phyloP scores from a whole-genome alignment of 2,888 invertebrate genomes.

The Parochlus steinenii region DNA sequence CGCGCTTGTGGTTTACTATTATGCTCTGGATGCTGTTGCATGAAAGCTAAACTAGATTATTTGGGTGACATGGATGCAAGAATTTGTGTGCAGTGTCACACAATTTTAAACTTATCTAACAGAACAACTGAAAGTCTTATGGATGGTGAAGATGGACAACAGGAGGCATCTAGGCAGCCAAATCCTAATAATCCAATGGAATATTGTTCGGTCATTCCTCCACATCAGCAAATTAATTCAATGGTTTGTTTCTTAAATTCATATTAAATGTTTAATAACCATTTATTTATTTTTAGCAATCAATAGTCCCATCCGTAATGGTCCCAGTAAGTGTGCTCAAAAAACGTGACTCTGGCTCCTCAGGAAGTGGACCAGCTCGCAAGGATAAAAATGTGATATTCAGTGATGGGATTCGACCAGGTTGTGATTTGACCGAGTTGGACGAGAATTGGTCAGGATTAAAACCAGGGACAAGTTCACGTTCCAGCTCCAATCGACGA shows the following conservation, averaged over 20 bases:
- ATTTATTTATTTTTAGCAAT: no score
- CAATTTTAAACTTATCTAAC: constrained; percentile 36
- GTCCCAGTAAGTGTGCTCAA: constrained; percentile 73
- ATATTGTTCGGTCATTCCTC: constrained; percentile 70
- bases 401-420: constrained; percentile 76
- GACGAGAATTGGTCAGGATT: constrained; percentile 39
- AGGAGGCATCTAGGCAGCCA: constrained; percentile 34
- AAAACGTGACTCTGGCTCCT: constrained; percentile 35
- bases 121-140: neutral
- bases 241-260: no score
- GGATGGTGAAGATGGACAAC: constrained; percentile 12
- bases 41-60: constrained; percentile 53
- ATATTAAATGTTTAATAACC: no score
- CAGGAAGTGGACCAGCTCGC: constrained; percentile 21
- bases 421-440: constrained; percentile 67
- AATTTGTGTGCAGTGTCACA: constrained; percentile 57
- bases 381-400: constrained; percentile 69
- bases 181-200: constrained; percentile 79
- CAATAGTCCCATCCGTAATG: constrained; percentile 54
- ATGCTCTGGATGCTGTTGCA: constrained; percentile 60
- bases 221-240: constrained; percentile 49
- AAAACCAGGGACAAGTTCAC: neutral
- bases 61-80: constrained; percentile 57
- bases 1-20: constrained; percentile 72
- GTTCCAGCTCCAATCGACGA: constrained; percentile 15